Conservation (phyloP, 2,888 invertebrate genomes). For the Panorpa germanica region DNA sequence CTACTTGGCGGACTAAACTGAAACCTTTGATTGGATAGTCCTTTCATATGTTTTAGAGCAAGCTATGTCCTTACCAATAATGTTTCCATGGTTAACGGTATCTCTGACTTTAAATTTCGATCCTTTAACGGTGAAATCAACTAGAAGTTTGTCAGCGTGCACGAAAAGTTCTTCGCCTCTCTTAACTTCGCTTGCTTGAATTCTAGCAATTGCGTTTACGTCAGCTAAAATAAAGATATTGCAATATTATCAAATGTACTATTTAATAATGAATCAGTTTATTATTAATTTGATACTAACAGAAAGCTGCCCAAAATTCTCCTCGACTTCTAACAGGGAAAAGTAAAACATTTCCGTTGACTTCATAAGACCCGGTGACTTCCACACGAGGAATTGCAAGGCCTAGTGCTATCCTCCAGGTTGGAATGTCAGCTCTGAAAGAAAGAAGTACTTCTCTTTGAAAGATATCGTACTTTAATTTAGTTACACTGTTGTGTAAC, state of each 20-base stretch:
- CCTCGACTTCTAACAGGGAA: slow-evolving; percentile 64
- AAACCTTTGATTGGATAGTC: too few species aligned
- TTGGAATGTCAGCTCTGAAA: slow-evolving; percentile 34
- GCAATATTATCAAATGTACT: slow-evolving; percentile 3
- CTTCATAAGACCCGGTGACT: slow-evolving; percentile 56
- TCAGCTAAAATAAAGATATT: slow-evolving; percentile 31
- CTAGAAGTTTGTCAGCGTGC: slow-evolving; percentile 42
- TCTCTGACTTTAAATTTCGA: slow-evolving; percentile 53
- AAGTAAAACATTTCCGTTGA: slow-evolving; percentile 54
- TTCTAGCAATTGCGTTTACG: slow-evolving; percentile 47
- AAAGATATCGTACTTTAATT: not conserved
- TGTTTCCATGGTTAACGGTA: slow-evolving; percentile 52
- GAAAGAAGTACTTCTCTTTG: slow-evolving; percentile 10
- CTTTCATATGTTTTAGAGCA: too few species aligned
- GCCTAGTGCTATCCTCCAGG: slow-evolving; percentile 40
- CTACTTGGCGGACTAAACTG: too few species aligned
- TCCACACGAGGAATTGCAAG: slow-evolving; percentile 44
- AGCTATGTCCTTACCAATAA: slow-evolving; percentile 43
- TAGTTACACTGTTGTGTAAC: not conserved
- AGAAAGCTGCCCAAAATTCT: slow-evolving; percentile 62
- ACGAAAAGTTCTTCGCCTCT: slow-evolving; percentile 41
- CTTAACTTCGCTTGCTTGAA: slow-evolving; percentile 45
- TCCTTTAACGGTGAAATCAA: slow-evolving; percentile 51
- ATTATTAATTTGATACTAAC: slow-evolving; percentile 28
- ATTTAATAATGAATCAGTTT: not conserved